Base-by-base conservation (phyloP, 2,113 vertebrate genomes). In the Spermophilus dauricus region DNA sequence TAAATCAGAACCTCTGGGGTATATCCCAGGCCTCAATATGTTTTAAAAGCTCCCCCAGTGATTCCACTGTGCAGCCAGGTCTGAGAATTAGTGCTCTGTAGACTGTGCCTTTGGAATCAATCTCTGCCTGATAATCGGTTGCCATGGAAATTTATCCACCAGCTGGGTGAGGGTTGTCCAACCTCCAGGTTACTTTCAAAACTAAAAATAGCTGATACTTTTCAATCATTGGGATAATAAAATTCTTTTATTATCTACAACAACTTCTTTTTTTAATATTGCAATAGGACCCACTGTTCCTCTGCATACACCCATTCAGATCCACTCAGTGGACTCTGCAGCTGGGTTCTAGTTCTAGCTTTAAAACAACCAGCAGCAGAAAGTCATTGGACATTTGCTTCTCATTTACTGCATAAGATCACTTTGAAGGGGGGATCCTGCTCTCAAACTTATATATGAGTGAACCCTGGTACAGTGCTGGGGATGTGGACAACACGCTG, bases 111-210 rank as follows among this genome's bases (percentile, higher is more conserved):
- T 83, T 72, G 51, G 92, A 97, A 93, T 96, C 94, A 69, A 87
- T 94, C 76, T 93, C 80, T 96, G 78, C 42, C 80, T 97, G 88
- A 92, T 81, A 78, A 93, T 73, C 2, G 1, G 97, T 98, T 98
- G 90, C 89, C 94, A 97, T 97, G 96, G 97, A 96, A 96, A 97
- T 97, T 8, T 93, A 89, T 96, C 78, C 69, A 87, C 65, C 58
- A 92, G 70, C 88, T 90, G 48, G 75, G 34, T 58, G 42, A 96
- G 30, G 53, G 51, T 48, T 95, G 69, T 84, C 84, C 86, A 92
- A 89, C 58, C 84, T 92, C 89, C 17, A 34, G 92, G 92, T 96
- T 95, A 94, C 70, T 92, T 96, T 95, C 30, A 90, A 84, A 96
- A 92, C 83, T 93, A 95, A 97, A 97, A 97, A 96, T 95, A 97